Base-by-base conservation (phyloP, 2,113 vertebrate genomes). In the Nesogale talazaci region DNA sequence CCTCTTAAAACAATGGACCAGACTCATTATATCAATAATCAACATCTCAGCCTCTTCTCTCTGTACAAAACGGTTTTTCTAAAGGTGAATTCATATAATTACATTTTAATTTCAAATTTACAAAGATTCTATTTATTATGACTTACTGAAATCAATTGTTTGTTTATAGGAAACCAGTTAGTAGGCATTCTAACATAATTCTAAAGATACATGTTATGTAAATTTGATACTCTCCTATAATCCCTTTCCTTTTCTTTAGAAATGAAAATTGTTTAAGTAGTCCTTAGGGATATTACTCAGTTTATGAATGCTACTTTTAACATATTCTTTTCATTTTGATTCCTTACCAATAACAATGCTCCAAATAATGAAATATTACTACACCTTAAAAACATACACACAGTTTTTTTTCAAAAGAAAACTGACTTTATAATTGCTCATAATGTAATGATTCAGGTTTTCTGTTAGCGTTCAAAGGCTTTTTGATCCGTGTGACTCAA, bases 401-500 rank as follows among this genome's bases (percentile, higher is more conserved):
- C 23, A 88, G 63, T 57, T 1, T 17, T 17, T 86, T 91, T 52
- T 52, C 46, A 36, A 94, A 31, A 80, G 42, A 86, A 88, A 27
- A 83, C n/a, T 65, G 3, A 40, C 84, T 31, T 82, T 89, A 61
- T 93, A 61, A 86, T 83, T 70, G 69, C 69, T 23, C 4, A 42
- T 80, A 91, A 83, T 11, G 42, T 8, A 67, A 14, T 38, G 12
- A 77, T 90, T 34, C 63, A 90, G 69, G 31, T 19, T 46, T 79
- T 90, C 72, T 34, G 17, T 74, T 57, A 94, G 4, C 6, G 20
- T 31, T 40, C 81, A 20, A 27, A 52, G 10, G 9, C 0, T 7
- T 94, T 83, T 96, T 93, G 11, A 40, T 40, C 8, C 59, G 0
- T 86, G 25, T 93, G 25, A 90, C 42, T 96, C 40, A 95, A 59